Conservation (phyloP, 92 coral and sea anemone genomes). For the Epizoanthus illoricatus region DNA sequence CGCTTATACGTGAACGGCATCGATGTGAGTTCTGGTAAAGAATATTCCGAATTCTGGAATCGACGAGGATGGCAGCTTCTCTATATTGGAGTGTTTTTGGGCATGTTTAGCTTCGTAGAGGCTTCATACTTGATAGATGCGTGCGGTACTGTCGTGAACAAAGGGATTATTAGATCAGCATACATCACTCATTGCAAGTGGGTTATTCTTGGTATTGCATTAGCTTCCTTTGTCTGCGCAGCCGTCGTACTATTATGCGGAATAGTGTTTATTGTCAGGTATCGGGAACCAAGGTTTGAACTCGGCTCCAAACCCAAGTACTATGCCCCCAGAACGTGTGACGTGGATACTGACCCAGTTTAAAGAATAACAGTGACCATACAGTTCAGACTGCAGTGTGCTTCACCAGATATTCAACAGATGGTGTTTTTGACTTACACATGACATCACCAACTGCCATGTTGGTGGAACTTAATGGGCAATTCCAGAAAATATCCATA, state of each 20-base stretch:
- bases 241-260: constrained; percentile 13
- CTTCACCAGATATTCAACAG: too few species aligned
- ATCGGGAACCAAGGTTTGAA: constrained; percentile 35
- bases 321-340: neutral
- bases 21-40: constrained; percentile 53
- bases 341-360: constrained; percentile 7
- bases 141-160: constrained; percentile 20
- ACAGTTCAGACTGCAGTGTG: neutral
- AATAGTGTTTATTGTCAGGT: constrained; percentile 3
- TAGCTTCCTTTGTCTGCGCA: constrained; percentile 4
- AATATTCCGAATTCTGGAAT: constrained; percentile 60
- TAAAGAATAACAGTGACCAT: neutral
- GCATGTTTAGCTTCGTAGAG: constrained; percentile 4
- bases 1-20: constrained; percentile 55
- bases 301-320: constrained; percentile 27
- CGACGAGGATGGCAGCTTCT: constrained; percentile 64
- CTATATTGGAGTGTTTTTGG: constrained; percentile 48
- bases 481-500: too few species aligned
- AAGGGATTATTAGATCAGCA: neutral
- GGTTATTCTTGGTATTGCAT: constrained; percentile 10
- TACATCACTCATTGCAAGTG: constrained; percentile 21
- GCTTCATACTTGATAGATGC: constrained; percentile 35
- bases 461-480: too few species aligned
- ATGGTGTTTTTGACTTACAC: too few species aligned
- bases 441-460: too few species aligned